phyloP scores from a whole-genome alignment of 1,140 invertebrate genomes.

The Laodelphax striatellus region DNA sequence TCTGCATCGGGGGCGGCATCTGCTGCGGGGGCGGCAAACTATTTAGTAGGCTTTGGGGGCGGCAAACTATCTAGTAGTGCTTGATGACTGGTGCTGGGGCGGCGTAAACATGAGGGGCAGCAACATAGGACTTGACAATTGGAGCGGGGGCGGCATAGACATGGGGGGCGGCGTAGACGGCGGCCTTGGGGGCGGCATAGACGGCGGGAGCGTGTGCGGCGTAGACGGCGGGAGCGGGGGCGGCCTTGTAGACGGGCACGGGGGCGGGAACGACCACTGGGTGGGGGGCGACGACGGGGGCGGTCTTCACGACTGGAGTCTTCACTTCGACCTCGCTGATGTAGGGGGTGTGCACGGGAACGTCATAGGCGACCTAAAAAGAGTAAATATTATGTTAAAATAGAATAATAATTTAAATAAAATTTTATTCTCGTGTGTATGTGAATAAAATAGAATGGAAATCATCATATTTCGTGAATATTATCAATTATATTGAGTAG shows the following conservation, averaged over 20 bases:
- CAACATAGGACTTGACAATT: conserved; percentile 34
- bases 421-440: too few relatives aligned
- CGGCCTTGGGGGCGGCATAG: conserved; percentile 25
- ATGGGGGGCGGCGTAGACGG: conserved; percentile 26
- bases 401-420: too few relatives aligned
- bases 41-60: conserved; percentile 19
- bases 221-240: conserved; percentile 22
- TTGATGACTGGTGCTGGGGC: conserved; percentile 24
- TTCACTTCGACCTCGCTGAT: conserved; percentile 24
- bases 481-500: too few relatives aligned
- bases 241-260: conserved; percentile 14
- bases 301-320: conserved; percentile 28
- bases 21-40: too few relatives aligned
- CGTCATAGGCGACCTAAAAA: conserved; percentile 17
- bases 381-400: not conserved
- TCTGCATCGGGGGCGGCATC: too few relatives aligned
- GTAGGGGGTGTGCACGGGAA: conserved; percentile 19
- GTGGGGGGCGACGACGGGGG: conserved; percentile 27
- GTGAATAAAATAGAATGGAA: too few relatives aligned
- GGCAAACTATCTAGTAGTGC: conserved; percentile 16
- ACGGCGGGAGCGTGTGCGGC: conserved; percentile 32
- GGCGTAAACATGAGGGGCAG: conserved; percentile 24
- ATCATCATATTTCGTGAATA: too few relatives aligned
- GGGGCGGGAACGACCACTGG: conserved; percentile 25
- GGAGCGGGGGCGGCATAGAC: conserved; percentile 33